phyloP scores from a whole-genome alignment of 2,113 vertebrate species.

The Lichenostomus cassidix region DNA sequence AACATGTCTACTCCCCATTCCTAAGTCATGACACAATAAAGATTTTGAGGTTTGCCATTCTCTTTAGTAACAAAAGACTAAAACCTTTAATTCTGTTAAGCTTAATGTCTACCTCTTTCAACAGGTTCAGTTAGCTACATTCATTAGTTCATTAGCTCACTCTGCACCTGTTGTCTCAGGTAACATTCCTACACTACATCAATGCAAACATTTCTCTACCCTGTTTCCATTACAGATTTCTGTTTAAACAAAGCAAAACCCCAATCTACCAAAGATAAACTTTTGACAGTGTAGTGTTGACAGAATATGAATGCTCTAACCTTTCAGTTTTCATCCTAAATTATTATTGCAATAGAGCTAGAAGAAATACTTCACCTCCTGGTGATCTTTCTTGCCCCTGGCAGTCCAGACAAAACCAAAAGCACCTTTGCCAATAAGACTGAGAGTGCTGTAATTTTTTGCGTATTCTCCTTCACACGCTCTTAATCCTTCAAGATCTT shows the following conservation, averaged over 20 bases:
- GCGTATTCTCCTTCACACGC: conserved; percentile 88
- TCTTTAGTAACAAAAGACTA: background rate
- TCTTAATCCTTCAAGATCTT: conserved; percentile 80
- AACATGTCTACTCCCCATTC: background rate
- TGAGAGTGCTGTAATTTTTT: conserved; percentile 80
- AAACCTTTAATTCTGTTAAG: background rate
- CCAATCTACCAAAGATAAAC: background rate
- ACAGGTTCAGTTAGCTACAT: background rate
- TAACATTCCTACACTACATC: background rate
- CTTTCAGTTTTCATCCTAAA: background rate
- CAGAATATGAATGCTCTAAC: background rate
- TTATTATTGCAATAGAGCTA: background rate
- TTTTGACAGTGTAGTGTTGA: background rate
- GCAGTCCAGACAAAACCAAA: conserved; percentile 95
- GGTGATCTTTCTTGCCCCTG: conserved; percentile 65
- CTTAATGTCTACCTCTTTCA: background rate
- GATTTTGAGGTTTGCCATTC: background rate
- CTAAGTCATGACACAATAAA: background rate
- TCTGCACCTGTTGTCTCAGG: background rate
- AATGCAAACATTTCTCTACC: background rate
- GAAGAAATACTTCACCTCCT: conserved; percentile 78
- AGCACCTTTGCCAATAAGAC: conserved; percentile 86
- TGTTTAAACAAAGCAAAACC: background rate
- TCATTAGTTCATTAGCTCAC: background rate
- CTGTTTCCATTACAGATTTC: background rate